Evolutionary conservation across 2,113 vertebrate genomes (phyloP).

Genomic region (Panthera leo): DNA sequence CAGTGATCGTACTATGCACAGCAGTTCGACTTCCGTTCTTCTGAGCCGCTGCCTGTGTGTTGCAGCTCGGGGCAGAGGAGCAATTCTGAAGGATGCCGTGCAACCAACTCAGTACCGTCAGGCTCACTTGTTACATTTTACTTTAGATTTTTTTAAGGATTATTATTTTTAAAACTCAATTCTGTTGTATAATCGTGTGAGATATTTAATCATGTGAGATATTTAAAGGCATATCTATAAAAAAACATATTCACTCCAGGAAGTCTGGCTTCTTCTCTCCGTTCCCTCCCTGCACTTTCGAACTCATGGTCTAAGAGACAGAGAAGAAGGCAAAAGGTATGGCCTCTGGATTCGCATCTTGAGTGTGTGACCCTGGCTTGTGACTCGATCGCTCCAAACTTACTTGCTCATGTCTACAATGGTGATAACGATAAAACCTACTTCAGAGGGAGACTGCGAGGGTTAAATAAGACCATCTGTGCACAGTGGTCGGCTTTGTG

Average conservation of each 20-base stretch:
- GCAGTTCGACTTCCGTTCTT: background rate
- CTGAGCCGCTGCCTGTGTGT: background rate
- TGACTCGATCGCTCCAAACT: background rate
- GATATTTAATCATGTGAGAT: background rate
- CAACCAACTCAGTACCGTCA: background rate
- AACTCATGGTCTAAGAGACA: background rate
- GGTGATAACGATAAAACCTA: background rate
- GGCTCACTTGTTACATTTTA: background rate
- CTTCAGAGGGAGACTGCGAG: background rate
- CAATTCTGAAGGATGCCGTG: accelerated
- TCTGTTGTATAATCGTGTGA: background rate
- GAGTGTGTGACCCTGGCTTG: background rate
- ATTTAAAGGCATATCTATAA: background rate
- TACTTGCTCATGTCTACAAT: background rate
- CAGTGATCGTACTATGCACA: accelerated
- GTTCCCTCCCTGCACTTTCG: background rate
- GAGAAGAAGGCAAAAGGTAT: background rate
- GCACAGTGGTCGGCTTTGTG: background rate
- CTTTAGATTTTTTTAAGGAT: background rate
- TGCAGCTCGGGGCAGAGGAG: background rate
- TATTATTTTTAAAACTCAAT: conserved; percentile 1
- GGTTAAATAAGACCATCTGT: background rate
- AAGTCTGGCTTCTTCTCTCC: background rate
- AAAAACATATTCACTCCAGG: background rate
- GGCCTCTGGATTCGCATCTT: background rate